phyloP scores from a whole-genome alignment of 2,797 vertebrate species.

The Bryconaethiops microstoma region DNA sequence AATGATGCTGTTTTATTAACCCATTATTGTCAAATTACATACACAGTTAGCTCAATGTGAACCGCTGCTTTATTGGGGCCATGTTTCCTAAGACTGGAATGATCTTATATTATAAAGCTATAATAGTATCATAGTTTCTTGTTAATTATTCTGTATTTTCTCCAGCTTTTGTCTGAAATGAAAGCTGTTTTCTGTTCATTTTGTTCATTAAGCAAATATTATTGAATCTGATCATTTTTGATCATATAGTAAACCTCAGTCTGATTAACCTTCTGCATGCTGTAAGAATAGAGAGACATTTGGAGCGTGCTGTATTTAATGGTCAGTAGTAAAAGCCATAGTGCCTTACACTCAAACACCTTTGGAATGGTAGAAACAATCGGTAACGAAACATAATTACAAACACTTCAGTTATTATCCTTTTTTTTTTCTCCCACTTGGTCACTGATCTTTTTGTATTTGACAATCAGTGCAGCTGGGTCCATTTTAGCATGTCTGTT shows the following conservation, averaged over 20 bases:
- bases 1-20: not conserved
- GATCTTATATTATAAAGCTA: not conserved
- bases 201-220: not conserved
- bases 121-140: not conserved
- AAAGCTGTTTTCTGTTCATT: conserved; percentile 1
- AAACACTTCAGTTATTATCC: not conserved
- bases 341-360: conserved; percentile 36
- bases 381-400: not conserved
- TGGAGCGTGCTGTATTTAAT: conserved; percentile 15
- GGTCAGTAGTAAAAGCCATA: not conserved
- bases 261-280: conserved; percentile 1
- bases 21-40: too few species aligned
- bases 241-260: not conserved
- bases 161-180: not conserved
- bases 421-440: too few species aligned
- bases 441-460: not conserved
- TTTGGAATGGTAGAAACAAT: not conserved
- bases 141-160: not conserved
- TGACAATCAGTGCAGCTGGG: conserved; percentile 19
- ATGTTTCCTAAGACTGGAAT: not conserved
- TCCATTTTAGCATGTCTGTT: not conserved
- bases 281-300: not conserved
- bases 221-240: not conserved
- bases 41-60: not conserved
- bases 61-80: too few species aligned